Conservation (phyloP, 2,797 vertebrate species). For the Lutjanus campechanus region DNA sequence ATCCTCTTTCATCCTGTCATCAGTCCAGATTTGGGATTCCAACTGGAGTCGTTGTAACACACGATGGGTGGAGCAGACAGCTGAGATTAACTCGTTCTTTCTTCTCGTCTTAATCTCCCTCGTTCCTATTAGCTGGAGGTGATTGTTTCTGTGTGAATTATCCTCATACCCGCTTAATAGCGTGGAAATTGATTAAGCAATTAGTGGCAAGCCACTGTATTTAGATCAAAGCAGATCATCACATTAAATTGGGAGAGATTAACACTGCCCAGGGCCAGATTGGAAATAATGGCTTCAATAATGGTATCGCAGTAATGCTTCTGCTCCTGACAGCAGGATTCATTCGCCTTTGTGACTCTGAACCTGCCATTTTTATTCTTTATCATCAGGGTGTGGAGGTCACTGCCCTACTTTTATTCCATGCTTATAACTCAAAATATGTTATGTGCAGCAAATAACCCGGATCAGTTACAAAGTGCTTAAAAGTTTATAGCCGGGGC, state of each 20-base stretch:
- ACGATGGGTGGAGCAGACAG: neutral
- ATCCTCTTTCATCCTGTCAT: neutral
- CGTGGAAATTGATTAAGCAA: constrained; percentile 72
- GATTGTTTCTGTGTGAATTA: constrained; percentile 70
- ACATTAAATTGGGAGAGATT: constrained; percentile 56
- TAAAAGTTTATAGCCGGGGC: neutral
- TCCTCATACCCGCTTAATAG: constrained; percentile 57
- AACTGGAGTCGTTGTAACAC: neutral
- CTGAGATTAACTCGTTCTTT: constrained; percentile 31
- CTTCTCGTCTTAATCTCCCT: constrained; percentile 24
- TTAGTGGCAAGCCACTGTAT: constrained; percentile 61
- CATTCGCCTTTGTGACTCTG: constrained; percentile 7
- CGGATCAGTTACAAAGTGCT: neutral
- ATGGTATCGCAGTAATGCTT: constrained; percentile 16
- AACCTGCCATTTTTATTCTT: neutral
- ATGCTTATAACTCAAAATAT: neutral
- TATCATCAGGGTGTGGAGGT: neutral
- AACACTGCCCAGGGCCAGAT: constrained; percentile 39
- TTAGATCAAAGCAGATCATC: constrained; percentile 71
- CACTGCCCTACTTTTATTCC: neutral
- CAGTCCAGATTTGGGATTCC: neutral
- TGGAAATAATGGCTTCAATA: constrained; percentile 41
- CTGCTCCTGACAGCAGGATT: constrained; percentile 16
- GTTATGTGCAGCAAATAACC: neutral
- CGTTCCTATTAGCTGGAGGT: constrained; percentile 47